Evolutionary conservation across 2,888 invertebrate genomes (phyloP), one percentile per base, ranked within the genome.

Genomic region (Eustalomyia histrio): DNA sequence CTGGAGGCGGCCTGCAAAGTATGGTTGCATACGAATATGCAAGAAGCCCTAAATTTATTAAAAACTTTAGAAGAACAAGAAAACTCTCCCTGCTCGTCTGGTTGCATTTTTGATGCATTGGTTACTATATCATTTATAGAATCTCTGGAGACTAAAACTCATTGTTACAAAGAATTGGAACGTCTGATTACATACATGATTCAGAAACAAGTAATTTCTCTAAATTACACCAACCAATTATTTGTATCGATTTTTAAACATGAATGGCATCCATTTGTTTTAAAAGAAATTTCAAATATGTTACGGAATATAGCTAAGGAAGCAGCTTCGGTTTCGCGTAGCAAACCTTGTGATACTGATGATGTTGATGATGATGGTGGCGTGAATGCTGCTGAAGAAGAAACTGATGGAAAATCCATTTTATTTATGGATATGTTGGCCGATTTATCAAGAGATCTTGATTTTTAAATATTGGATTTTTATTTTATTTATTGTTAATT

Each of bases 231-330:
- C 10, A 94, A 94, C 83, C 92, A 93, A 63, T 93, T 94, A 84
- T 94, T 94, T 84, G 90, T 95, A 47, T 92, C 93, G 0, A 92
- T 95, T 14, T 94, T 95, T 76, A 92, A 93, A 84, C 92, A 92
- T 83, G 94, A 94, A 76, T 95, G 95, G 94, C 89, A 93, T 0
- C 91, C 92, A 90, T 63, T 79, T 3, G 85, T 86, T 1, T 84
- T 89, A 53, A 84, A 76, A 16, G 84, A 85, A 43, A 85, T 90
- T 10, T 90, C 90, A 0, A 79, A 84, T 18, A 79, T 89, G 29
- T 78, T 90, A 18, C 85, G 85, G 43, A 65, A 79, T n/a, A 83
- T 90, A 10, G 86, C 88, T 0, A 78, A 81, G 4, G 75, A 83
- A 8, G 63, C 81, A n/a, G 55, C 55, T 9, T 47, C 24, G 8